Base-by-base conservation (phyloP, 2,888 invertebrate genomes). In the Harpagoxenus sublaevis region DNA sequence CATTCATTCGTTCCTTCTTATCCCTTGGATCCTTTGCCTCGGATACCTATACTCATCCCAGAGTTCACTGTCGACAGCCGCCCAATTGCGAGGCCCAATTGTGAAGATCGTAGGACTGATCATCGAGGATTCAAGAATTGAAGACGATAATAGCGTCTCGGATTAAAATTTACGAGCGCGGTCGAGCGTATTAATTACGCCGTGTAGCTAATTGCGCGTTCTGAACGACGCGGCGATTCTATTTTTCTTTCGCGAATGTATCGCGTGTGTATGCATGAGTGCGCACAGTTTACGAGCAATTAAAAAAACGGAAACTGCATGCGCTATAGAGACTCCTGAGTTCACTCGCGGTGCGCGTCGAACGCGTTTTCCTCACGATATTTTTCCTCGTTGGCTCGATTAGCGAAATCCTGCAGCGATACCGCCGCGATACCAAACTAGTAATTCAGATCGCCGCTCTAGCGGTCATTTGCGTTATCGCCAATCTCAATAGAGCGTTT, bases 151-250 rank as follows among this genome's bases (percentile, higher is more conserved):
- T 71, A 63, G 66, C 48, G 42, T 57, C 15, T 2, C 8, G 42
- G 4, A 42, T 35, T 51, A 48, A 63, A 48, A 83, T 75, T 77
- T 85, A 70, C 63, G 70, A 75, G 28, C 55, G 48, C 39, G 23
- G 48, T 70, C 48, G 45, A 31, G 65, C 45, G 57, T 55, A 70
- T 83, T 85, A 85, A 83, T 85, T 77, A 71, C 31, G 75, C 23
- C n/a, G 70, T 12, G 18, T n/a, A 8, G 63, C 35, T 82, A 70
- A 82, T 84, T 81, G 73, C 66, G 31, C 39, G 39, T 79, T 31
- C 60, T 9, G 78, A 71, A 45, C 55, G 39, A 31, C 53, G 35
- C 55, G 23, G 39, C 28, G 45, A 66, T 78, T 57, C 45, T 42
- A 55, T 55, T 45, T 68, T 68, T 68, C 31, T 45, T 45, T 31